Conservation (phyloP, 2,113 vertebrate species). For the Chionodraco myersi region DNA sequence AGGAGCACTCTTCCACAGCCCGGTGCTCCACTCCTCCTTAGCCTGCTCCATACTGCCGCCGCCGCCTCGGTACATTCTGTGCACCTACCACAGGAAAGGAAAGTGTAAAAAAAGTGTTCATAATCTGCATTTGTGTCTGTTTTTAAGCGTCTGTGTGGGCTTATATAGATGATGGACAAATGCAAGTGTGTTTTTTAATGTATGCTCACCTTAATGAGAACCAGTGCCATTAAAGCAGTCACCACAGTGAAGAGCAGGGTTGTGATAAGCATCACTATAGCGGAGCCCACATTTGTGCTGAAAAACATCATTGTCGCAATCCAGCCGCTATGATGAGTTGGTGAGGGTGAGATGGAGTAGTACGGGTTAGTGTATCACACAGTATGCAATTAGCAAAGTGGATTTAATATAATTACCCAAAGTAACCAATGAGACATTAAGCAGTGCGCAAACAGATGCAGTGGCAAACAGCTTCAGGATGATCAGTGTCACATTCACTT, state of each 20-base stretch:
- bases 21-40: constrained; percentile 91
- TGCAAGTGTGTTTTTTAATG: constrained; percentile 12
- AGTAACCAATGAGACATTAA: constrained; percentile 17
- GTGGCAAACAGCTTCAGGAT: constrained; percentile 14
- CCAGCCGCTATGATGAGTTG: constrained; percentile 88
- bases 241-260: constrained; percentile 90
- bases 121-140: not conserved
- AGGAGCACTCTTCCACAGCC: constrained; percentile 87
- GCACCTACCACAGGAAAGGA: constrained; percentile 84
- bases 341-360: constrained; percentile 60
- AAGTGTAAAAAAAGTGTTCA: not conserved
- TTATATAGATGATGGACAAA: not conserved
- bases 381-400: constrained; percentile 32
- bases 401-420: constrained; percentile 13
- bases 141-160: not conserved
- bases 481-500: not conserved
- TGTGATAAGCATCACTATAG: constrained; percentile 92
- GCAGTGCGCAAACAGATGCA: constrained; percentile 31
- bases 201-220: constrained; percentile 87
- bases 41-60: constrained; percentile 93
- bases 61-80: constrained; percentile 90
- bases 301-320: constrained; percentile 89
- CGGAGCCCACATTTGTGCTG: constrained; percentile 82
- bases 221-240: constrained; percentile 85
- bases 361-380: constrained; percentile 57